Base-by-base conservation (phyloP, 2,797 vertebrate species). In the Acomys russatus region DNA sequence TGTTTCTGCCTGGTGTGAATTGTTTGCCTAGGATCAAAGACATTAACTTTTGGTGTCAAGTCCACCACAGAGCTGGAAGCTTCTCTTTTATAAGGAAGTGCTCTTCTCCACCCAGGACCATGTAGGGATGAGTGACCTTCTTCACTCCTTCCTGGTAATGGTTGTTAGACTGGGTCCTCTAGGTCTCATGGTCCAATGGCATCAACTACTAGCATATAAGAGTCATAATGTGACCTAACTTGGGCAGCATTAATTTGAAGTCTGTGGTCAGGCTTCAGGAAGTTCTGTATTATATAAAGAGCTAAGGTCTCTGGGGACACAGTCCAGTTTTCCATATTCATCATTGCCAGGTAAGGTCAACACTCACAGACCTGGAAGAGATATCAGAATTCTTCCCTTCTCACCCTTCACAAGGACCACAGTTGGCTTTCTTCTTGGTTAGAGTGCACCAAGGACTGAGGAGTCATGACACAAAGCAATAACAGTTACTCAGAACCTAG, bases 191-290 rank as follows among this genome's bases (percentile, higher is more conserved):
- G 63, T 30, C 51, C 9, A 18, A 35, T 25, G 15, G 56, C n/a
- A 74, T n/a, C 6, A 73, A 22, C 30, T 93, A 70, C 30, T 74
- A 64, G 38, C 91, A 80, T 76, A 59, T 73, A 6, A 74, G 87
- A 68, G 79, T 49, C 20, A 78, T 25, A 66, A 89, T 54, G 64
- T 85, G 4, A 56, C n/a, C 61, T 88, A 59, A 83, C n/a, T 68
- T 22, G 28, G 14, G 1, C 9, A 11, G 83, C 64, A 74, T 94
- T 87, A 82, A 76, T 33, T 64, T 83, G 79, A 93, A 28, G 38
- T 84, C 35, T 87, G 4, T 76, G 33, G 3, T 22, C 30, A 64
- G 51, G 28, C 20, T 35, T 85, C 61, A 78, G 68, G 66, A 91
- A 86, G 49, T 38, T 63, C 23, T 73, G 9, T 2, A 54, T 56